phyloP scores from a whole-genome alignment of 37 sponge, comb jelly and placozoan species.

The Crambe crambe region DNA sequence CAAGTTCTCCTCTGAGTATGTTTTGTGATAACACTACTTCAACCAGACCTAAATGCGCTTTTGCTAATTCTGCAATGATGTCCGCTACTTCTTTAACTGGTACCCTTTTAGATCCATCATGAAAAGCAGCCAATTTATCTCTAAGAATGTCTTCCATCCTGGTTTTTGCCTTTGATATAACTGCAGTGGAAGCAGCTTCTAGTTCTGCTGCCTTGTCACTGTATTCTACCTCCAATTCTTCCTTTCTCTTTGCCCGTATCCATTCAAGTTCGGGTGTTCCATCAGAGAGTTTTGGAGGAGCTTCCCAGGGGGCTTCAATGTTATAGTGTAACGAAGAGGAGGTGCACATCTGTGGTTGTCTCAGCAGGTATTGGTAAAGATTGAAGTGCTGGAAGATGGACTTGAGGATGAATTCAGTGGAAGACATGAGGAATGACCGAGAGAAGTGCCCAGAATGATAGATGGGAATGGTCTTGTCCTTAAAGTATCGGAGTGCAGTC shows the following conservation, averaged over 20 bases:
- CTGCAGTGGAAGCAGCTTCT: not conserved
- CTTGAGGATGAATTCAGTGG: slow-evolving; percentile 6
- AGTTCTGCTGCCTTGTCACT: not conserved
- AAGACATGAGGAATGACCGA: not conserved
- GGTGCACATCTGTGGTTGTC: not conserved
- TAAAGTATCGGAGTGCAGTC: not conserved
- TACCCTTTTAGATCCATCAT: not conserved
- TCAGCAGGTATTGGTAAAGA: slow-evolving; percentile 23
- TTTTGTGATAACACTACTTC: not conserved
- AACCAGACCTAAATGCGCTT: not conserved
- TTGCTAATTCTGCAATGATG: not conserved
- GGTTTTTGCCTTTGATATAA: not conserved
- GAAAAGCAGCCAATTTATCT: not conserved
- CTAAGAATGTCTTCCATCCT: not conserved
- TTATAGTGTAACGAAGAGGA: not conserved
- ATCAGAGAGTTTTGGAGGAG: not conserved
- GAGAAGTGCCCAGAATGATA: not conserved
- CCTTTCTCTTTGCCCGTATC: not conserved
- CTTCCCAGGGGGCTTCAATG: not conserved
- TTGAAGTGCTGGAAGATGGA: slow-evolving; percentile 36
- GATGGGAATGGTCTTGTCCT: not conserved
- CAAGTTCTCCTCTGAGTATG: not conserved
- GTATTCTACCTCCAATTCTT: slow-evolving; percentile 1
- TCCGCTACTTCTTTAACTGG: not conserved
- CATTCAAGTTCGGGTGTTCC: not conserved